Base-by-base conservation (phyloP, 37 sponge, comb jelly and placozoan genomes). In the Cladorhizidae sp. region DNA sequence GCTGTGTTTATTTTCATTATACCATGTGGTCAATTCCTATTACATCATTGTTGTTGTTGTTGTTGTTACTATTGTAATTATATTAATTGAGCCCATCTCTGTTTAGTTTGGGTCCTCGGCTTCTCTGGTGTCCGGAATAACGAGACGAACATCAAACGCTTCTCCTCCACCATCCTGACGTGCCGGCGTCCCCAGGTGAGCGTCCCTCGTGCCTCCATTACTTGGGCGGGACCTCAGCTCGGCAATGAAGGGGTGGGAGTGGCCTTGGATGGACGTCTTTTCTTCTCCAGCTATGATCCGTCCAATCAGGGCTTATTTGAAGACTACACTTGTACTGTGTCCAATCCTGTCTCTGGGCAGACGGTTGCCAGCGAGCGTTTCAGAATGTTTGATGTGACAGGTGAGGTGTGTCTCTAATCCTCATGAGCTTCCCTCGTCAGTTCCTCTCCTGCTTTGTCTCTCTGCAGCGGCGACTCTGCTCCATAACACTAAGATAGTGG, bases 251-350 rank as follows among this genome's bases (percentile, higher is more conserved):
- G 78, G 23, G 32, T 77, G 23, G 71, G 62, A 5, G 25, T 77
- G 40, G 58, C 85, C 22, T 56, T 85, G 0, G 29, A 70, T 56
- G 85, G 85, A 9, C 40, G 39, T 21, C 72, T 77, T 43, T 51
- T 85, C 5, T 58, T 85, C 5, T 74, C 76, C 33, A 54, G 8
- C 21, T 63, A 23, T 36, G 32, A 21, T 23, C 2, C 21, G 2
- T 20, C 11, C 17, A 36, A 8, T 8, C 70, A 70, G 39, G 29
- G 23, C 12, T 17, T 57, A 77, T 2, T 5, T 12, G 49, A 45
- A 45, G 20, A 15, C 3, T 77, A 43, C 25, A 8, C 32, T 36
- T 85, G 85, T 64, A 57, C 21, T 1, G 72, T 64, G 3, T 71
- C 78, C 50, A 85, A 85, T 41, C 45, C 77, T 42, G 62, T 69